Percentiles rank a stretch among this genome's conserved stretches.
Evolutionary conservation across 2,797 vertebrate genomes (phyloP).

Genomic region (Cyclopterus lumpus): DNA sequence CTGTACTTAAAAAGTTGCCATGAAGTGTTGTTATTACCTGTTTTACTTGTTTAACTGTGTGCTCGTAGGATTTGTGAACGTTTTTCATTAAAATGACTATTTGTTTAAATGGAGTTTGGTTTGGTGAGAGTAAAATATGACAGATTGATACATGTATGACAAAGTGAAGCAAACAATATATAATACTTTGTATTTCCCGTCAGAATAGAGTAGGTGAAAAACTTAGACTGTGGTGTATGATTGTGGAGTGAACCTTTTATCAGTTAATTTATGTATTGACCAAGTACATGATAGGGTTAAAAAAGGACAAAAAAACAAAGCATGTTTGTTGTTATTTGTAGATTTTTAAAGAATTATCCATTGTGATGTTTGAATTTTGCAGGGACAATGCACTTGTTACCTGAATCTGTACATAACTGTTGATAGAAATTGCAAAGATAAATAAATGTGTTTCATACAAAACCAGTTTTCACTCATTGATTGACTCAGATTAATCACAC

Average conservation of each 20-base stretch:
- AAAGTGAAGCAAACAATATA: constrained; percentile 44
- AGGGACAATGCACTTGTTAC: constrained; percentile 56
- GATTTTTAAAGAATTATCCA: constrained; percentile 57
- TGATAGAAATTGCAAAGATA: constrained; percentile 74
- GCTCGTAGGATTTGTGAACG: constrained; percentile 26
- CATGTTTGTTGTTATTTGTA: constrained; percentile 71
- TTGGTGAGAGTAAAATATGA: constrained; percentile 19
- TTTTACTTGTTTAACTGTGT: constrained; percentile 32
- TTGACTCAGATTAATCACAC: constrained; percentile 20
- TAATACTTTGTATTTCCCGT: constrained; percentile 28
- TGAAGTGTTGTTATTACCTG: constrained; percentile 54
- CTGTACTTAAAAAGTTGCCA: constrained; percentile 66
- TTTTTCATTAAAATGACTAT: constrained; percentile 24
- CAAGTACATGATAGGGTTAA: constrained; percentile 59
- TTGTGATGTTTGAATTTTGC: constrained; percentile 46
- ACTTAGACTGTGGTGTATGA: constrained; percentile 42
- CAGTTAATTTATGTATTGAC: constrained; percentile 75
- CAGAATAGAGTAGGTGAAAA: constrained; percentile 41
- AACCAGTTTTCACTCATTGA: constrained; percentile 21
- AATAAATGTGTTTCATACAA: constrained; percentile 79
- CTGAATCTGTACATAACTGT: constrained; percentile 80
- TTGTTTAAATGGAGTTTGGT: constrained; percentile 23
- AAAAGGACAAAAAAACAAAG: constrained; percentile 57
- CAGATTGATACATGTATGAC: constrained; percentile 18
- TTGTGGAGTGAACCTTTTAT: constrained; percentile 52